Base-by-base conservation (phyloP, 1,140 invertebrate species). In the Tetranychus urticae region DNA sequence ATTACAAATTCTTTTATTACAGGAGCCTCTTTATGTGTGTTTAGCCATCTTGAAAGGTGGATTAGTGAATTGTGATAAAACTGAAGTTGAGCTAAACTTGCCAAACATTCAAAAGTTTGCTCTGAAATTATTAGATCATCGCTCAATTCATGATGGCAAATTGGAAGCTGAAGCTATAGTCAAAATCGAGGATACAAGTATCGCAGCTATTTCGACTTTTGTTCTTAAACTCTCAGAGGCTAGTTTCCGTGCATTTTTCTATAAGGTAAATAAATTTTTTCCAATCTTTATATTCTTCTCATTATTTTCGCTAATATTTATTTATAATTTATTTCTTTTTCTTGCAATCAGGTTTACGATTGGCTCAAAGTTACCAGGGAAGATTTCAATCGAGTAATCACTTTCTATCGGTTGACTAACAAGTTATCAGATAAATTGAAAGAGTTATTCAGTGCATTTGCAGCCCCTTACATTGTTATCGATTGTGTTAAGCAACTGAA, bases 191-290 rank as follows among this genome's bases (percentile, higher is more conserved):
- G 76, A 77, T 14, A 74, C 78, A 68, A 77, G 87, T 0, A 78
- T 87, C 1, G 79, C 83, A 59, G 79, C 85, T 1, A 70, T 92
- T 33, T 80, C 84, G 4, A 74, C 78, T 46, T 77, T 91, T 60
- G 80, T 91, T 33, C 72, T 93, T 6, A 91, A 91, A 71, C 71
- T 94, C 23, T 90, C 86, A 12, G 90, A 93, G 71, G 79, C 80
- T 1, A 81, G 80, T 31, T 94, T 94, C 70, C 79, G 84, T 65
- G 86, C 88, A 3, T 78, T 93, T 57, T 89, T 88, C 71, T 81
- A 83, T 63, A 85, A 83, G 69, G 68, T 74, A 65, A 61, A 13
- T 45, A 36, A 23, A 55, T 8, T 8, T 23, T 52, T 6, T n/a
- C 33, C 33, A 52, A 14, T 48, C 3, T 37, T 3, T 42, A 39